Base-by-base conservation (phyloP, 2,113 vertebrate species). In the Protobothrops mucrosquamatus region DNA sequence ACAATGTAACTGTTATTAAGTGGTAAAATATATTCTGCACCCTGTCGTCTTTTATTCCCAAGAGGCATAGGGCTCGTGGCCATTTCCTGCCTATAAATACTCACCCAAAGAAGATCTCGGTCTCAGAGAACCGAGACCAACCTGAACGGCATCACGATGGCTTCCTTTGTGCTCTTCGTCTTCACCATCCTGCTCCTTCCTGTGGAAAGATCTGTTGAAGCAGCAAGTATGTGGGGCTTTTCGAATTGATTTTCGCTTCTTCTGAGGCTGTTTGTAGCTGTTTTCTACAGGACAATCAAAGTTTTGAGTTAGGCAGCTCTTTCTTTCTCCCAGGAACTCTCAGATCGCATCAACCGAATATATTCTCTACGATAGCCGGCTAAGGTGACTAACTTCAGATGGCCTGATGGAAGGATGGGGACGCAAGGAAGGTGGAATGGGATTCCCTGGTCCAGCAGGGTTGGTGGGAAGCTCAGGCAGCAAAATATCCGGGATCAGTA, bases 61-160 rank as follows among this genome's bases (percentile, higher is more conserved):
- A 46, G 14, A 64, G 89, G 43, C 6, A 10, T 2, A n/a, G 10
- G 3, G 10, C 22, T 22, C 2, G 0, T 5, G 1, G 15, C 69
- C 8, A 15, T 4, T 61, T 14, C 39, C 39, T 61, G 6, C 6
- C 22, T 54, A 61, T 91, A 91, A 91, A 55, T 54, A n/a, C 1
- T 1, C 6, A 11, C 24, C 2, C 1, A 18, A 5, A 91, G 29
- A 51, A 69, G 7, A 18, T 6, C 11, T 20, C 43, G 1, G 0
- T 22, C 20, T 74, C 10, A 52, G 18, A 69, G 46, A 12, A 34
- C 18, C 11, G 1, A 34, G 46, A 29, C 43, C 5, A 26, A 22
- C 51, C n/a, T 55, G 90, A 26, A 48, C 9, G 0, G 8, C 39
- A 7, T 2, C 55, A 18, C 2, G 39, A 61, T 86, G 56, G 22